Conservation (phyloP, 2,888 invertebrate genomes). For the Seira sanloemensis region DNA sequence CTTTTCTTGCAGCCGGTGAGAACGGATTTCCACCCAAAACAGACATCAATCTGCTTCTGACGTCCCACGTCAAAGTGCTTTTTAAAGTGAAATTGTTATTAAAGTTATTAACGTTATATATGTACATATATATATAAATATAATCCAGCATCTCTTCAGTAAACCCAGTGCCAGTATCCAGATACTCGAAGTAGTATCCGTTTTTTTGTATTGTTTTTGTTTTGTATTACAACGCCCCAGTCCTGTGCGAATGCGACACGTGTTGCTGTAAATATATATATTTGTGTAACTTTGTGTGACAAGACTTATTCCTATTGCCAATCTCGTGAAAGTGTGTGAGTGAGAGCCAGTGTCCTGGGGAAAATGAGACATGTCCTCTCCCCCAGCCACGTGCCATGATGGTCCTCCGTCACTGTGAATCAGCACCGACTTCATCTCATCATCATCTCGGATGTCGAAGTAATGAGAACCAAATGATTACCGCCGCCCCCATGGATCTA, state of each 20-base stretch:
- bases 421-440: conserved; percentile 63
- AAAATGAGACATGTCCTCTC: too few species aligned
- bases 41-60: too few species aligned
- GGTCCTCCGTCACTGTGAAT: conserved; percentile 73
- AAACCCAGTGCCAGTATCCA: conserved; percentile 43
- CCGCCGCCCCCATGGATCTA: conserved; percentile 72
- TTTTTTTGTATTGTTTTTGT: too few species aligned
- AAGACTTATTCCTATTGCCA: too few species aligned
- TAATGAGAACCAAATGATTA: conserved; percentile 64
- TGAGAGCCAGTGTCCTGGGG: too few species aligned
- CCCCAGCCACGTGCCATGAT: conserved; percentile 74
- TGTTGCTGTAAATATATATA: too few species aligned
- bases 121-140: too few species aligned
- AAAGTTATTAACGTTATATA: too few species aligned
- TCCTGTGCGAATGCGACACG: too few species aligned
- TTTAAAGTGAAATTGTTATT: too few species aligned
- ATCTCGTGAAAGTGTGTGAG: too few species aligned
- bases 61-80: too few species aligned
- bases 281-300: neutral
- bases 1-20: neutral
- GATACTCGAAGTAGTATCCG: neutral
- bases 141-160: neutral
- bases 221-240: neutral
- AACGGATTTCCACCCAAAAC: neutral
- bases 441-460: conserved; percentile 66